Base-by-base conservation (phyloP, 2,888 invertebrate genomes). In the Sphaerophoria taeniata region DNA sequence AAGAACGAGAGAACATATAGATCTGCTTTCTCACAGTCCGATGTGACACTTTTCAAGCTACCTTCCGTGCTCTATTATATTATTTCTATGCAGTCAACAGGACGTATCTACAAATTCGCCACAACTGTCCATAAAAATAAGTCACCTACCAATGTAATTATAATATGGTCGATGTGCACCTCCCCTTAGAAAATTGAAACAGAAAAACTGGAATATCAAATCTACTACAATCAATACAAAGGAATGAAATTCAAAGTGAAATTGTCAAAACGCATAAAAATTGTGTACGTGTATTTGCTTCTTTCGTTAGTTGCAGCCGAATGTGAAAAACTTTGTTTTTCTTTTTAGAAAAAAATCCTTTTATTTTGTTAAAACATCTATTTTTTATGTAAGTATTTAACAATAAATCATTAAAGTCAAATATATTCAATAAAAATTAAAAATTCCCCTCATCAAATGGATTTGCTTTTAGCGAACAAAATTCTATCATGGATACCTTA, bases 241-340 rank as follows among this genome's bases (percentile, higher is more conserved):
- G 60, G 43, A 34, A 65, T 9, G 4, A 45, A 36, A 24, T 70
- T 63, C 11, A 43, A 56, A 77, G 31, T 14, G 34, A 67, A 80
- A 85, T 60, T 75, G 86, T 78, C 86, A 86, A 82, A 86, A 82
- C 24, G 39, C 61, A 87, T 70, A 87, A 87, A 87, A 88, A 86
- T 82, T 88, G 88, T 87, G 87, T 88, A 88, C 88, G 88, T 88
- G 87, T 88, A 88, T 87, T 87, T 88, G 88, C 87, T 81, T 81
- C 80, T 81, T 78, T 78, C 74, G 77, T 78, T 78, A 67, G 63
- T 82, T 82, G 67, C 82, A 82, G 71, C 82, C 77, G 82, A 86
- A 86, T 86, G 86, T 88, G 87, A 87, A 88, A 89, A 88, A 84
- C 88, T 88, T 89, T 88, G 87, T 87, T 88, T 89, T 86, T 89